Evolutionary conservation across 2,113 vertebrate species (phyloP).

Genomic region (Sprattus sprattus): DNA sequence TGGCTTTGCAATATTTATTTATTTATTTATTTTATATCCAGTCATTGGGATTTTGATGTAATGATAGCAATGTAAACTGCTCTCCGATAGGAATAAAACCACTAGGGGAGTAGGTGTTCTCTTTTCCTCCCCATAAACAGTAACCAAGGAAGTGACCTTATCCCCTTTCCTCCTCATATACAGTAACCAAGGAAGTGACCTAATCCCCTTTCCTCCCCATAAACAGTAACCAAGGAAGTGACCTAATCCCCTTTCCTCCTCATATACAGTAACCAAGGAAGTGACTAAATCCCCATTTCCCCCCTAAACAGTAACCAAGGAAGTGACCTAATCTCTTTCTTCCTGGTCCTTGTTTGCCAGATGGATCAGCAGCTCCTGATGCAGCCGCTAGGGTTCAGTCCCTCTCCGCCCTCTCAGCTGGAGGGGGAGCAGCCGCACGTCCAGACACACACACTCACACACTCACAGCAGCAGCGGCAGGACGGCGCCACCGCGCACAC

Average conservation of each 20-base stretch:
- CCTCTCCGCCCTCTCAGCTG: neutral
- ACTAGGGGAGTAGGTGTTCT: neutral
- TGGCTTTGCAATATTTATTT: too few relatives aligned
- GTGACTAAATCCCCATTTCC: neutral
- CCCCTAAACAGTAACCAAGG: neutral
- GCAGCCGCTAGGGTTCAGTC: slow-evolving; percentile 72
- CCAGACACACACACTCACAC: neutral
- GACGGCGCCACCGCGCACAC: neutral
- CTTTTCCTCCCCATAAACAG: neutral
- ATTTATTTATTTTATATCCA: too few relatives aligned
- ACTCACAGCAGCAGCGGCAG: neutral
- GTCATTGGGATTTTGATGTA: too few relatives aligned
- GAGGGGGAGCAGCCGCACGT: neutral
- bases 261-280: neutral
- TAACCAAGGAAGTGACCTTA: neutral
- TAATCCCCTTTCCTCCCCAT: neutral
- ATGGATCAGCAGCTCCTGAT: slow-evolving; percentile 70
- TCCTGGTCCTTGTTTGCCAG: neutral
- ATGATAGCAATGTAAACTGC: too few relatives aligned
- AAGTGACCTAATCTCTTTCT: neutral
- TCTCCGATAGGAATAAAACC: too few relatives aligned
- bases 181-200: neutral
- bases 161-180: neutral
- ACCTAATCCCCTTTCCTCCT: neutral
- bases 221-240: neutral